Evolutionary conservation across 1,140 invertebrate species (phyloP), one percentile per base, ranked within the genome.

Genomic region (Chionoecetes opilio): DNA sequence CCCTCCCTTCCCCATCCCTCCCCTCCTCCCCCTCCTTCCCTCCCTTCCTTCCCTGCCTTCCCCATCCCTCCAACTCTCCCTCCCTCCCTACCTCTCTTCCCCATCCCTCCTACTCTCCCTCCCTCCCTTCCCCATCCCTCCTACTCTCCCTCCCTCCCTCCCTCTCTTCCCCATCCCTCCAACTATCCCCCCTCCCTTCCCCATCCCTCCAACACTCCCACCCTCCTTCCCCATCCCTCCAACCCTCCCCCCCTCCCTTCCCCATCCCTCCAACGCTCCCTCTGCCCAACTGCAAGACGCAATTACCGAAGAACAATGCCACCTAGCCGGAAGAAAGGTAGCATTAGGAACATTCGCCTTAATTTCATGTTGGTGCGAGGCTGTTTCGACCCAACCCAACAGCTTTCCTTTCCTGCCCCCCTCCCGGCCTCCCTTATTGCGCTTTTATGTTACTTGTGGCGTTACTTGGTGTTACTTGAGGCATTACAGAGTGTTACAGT

Each of bases 311-410:
- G 63, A 75, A 75, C 63, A 75, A 75, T 75, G 63, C 63, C 63
- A 75, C 21, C 63, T 75, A 26, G 11, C n/a, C 21, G 63, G 63
- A n/a, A 75, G 63, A 75, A 75, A 75, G 63, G 9, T 75, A n/a
- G 63, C n/a, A 75, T 75, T 75, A 75, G 63, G 63, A 75, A 26
- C 63, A 75, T 75, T 75, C 63, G n/a, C 63, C 63, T 75, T 75
- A 75, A 75, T 75, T 75, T 75, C 63, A 75, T 75, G 63, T 75
- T 75, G 63, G 63, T 75, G 63, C 63, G 63, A 75, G 63, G 63
- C 63, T 26, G 63, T 75, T 75, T 21, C n/a, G n/a, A 17, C 63
- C 63, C 63, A 75, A 26, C 63, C 5, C 63, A 6, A 17, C 26
- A 75, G 63, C 8, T 26, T n/a, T 26, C 63, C n/a, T 26, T 21